Percentiles rank a stretch among this genome's conserved stretches.
Conservation (phyloP, 1,140 invertebrate genomes). For the Orchesella cincta region DNA sequence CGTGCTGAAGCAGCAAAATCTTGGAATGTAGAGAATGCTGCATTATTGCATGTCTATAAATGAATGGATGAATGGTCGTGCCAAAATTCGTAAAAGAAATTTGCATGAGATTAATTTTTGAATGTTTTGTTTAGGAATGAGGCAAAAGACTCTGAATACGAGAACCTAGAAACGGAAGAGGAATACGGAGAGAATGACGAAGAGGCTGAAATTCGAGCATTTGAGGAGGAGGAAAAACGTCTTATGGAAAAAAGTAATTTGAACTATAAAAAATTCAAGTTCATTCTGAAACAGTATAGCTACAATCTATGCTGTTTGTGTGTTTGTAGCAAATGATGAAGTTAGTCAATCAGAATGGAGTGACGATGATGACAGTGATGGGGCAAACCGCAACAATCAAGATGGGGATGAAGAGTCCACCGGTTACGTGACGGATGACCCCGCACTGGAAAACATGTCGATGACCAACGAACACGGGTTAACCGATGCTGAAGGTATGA, state of each 20-base stretch:
- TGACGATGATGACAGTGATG: constrained; percentile 63
- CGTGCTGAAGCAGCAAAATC: too few relatives aligned
- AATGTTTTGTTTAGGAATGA: constrained; percentile 44
- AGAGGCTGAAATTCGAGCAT: constrained; percentile 51
- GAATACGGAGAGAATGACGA: constrained; percentile 51
- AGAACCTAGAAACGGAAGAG: constrained; percentile 53
- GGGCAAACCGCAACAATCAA: constrained; percentile 54
- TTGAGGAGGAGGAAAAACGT: constrained; percentile 61
- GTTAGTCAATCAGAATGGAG: constrained; percentile 78
- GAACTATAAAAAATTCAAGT: background rate
- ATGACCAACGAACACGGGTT: constrained; percentile 81
- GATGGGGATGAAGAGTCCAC: constrained; percentile 68
- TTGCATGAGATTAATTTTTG: too few relatives aligned
- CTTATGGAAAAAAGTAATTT: constrained; percentile 57
- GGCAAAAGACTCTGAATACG: constrained; percentile 53
- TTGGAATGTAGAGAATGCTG: too few relatives aligned
- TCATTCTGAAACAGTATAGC: background rate
- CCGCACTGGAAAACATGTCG: constrained; percentile 77
- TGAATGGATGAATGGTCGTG: too few relatives aligned
- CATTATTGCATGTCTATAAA: too few relatives aligned
- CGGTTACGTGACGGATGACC: constrained; percentile 79
- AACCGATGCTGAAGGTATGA: constrained; percentile 77
- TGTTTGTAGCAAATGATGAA: constrained; percentile 51
- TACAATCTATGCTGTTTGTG: background rate
- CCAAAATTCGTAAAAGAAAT: too few relatives aligned